Evolutionary conservation across 2,113 vertebrate genomes (phyloP), one percentile per base, ranked within the genome.

Genomic region (Calidris pugnax): DNA sequence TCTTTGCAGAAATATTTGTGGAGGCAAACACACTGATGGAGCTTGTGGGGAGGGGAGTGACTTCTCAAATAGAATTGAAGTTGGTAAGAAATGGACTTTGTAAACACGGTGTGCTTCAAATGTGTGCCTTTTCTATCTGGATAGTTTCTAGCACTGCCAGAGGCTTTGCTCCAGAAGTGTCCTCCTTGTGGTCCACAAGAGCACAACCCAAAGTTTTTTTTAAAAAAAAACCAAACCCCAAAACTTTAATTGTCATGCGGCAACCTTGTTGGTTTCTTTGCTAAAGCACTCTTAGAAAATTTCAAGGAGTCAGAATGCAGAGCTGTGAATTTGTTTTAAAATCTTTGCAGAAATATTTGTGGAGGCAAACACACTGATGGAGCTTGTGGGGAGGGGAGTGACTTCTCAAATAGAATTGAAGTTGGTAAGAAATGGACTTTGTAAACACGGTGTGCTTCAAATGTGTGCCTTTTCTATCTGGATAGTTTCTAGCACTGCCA

Each of bases 41-140:
- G 43, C 4, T 33, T 35, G 2, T 2, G 21, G 4, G 2, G 4
- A 18, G 16, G 21, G 14, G 33, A 23, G 14, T 35, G 4, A 23
- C 6, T 45, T 35, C 9, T 60, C 43, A 83, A 63, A 68, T 32
- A 71, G 17, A 10, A 24, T 43, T 78, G 0, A 57, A 62, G 9
- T 28, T 53, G 20, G 9, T 73, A 57, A 85, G 53, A 59, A 72
- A 32, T 19, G 10, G 47, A 19, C 48, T 85, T 91, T 26, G 27
- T 10, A 55, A 69, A 26, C 4, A 8, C 2, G 0, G 3, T 33
- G 27, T 17, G 6, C 71, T 89, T 71, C 76, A 81, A 78, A 20
- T 18, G 4, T 56, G 12, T 28, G 14, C 30, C 6, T 47, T 66
- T 11, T 68, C 10, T 68, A 1, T 41, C 19, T 9, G 10, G 39